A percentile compares a stretch with the other conserved stretches of the same genome.
Conservation (phyloP, 35 echinoderm and acorn worm genomes). For the Apostichopus californicus region DNA sequence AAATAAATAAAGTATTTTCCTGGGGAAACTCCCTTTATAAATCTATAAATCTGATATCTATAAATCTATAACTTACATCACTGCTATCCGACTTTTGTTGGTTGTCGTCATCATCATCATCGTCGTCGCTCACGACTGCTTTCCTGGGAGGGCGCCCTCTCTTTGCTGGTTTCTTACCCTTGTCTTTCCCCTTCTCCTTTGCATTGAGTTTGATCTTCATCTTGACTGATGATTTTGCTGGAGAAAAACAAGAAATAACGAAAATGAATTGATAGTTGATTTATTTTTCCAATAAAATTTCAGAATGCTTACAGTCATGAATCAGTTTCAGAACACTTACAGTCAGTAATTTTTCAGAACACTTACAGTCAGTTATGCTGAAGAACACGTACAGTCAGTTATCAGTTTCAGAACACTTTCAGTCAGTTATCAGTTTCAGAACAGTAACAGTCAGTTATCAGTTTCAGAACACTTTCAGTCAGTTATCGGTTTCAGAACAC, state of each 20-base stretch:
- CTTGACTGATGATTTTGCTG: constrained; percentile 69
- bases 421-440: too few relatives aligned
- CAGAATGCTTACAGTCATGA: background rate
- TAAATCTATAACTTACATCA: constrained; percentile 52
- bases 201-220: constrained; percentile 74
- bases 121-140: constrained; percentile 97
- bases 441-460: too few relatives aligned
- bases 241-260: background rate
- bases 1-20: too few relatives aligned
- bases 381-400: too few relatives aligned
- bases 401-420: too few relatives aligned
- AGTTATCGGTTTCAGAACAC: too few relatives aligned
- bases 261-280: background rate
- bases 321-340: too few relatives aligned
- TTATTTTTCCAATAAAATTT: background rate
- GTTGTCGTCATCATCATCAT: constrained; percentile 74
- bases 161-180: constrained; percentile 86
- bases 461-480: too few relatives aligned
- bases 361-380: too few relatives aligned
- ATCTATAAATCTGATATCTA: too few relatives aligned
- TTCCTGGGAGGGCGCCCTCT: constrained; percentile 91
- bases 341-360: too few relatives aligned
- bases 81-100: constrained; percentile 74
- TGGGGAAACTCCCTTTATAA: too few relatives aligned
- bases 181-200: constrained; percentile 72